Evolutionary conservation across 2,113 vertebrate species (phyloP), one percentile per base, ranked within the genome.

Genomic region (Hymenochirus boettgeri): DNA sequence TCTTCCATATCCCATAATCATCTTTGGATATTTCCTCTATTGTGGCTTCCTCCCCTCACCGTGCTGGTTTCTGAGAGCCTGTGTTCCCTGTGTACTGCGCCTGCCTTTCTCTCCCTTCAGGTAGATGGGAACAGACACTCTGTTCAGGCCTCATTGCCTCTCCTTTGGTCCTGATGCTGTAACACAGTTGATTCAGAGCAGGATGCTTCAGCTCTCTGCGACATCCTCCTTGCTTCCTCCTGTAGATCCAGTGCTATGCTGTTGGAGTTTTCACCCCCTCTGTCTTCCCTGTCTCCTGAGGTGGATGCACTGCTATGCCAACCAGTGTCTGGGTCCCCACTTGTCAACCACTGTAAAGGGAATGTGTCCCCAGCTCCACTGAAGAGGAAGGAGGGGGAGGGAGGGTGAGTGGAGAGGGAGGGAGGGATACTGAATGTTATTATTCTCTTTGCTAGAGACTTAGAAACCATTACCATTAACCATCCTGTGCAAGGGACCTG

Each of bases 81-180:
- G 37, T 65, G 26, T 3, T 45, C 25, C 26, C n/a, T 57, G 17
- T 65, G 35, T 65, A 50, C 54, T 51, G 54, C 45, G 51, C 59
- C 31, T 58, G 54, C 27, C 42, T 48, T 29, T 57, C 29, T 48
- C 63, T 23, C 54, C 46, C 52, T 27, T 46, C 27, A 37, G 55
- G 55, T 39, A 27, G 64, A 51, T 31, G 15, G 33, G 15, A 66
- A 46, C 54, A 66, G 45, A 52, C 19, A 51, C 55, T 51, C n/a
- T 21, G 64, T 25, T 66, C 55, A 66, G 64, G 64, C 64, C 64
- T 66, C 64, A 66, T 66, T 56, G 57, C 63, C 57, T 18, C 54
- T 21, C 33, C 45, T 42, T 23, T 66, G 64, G 64, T 66, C 29
- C 64, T 66, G 64, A 66, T 66, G 55, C 64, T 65, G 62, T 57